Evolutionary conservation across 1,140 invertebrate species (phyloP).

Genomic region (Phortica variegata): DNA sequence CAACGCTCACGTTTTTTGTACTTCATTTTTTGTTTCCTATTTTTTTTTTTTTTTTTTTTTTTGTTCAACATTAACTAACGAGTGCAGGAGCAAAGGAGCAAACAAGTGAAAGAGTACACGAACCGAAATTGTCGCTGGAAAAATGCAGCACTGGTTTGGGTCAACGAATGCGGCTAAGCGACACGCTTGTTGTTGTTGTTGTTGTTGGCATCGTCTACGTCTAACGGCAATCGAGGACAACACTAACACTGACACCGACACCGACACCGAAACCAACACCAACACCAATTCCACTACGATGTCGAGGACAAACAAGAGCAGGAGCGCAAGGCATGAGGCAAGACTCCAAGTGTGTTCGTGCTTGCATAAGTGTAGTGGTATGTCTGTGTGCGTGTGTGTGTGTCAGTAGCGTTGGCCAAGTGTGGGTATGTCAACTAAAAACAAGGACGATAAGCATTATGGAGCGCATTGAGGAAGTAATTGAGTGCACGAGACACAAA

Average conservation of each 20-base stretch:
- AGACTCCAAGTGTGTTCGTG: too few relatives aligned
- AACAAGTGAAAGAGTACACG: slow-evolving; percentile 15
- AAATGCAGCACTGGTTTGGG: slow-evolving; percentile 47
- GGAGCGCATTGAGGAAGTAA: slow-evolving; percentile 54
- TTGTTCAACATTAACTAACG: background rate
- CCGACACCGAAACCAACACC: too few relatives aligned
- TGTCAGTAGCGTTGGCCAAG: slow-evolving; percentile 8
- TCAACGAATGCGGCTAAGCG: background rate
- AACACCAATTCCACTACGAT: too few relatives aligned
- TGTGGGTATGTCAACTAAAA: slow-evolving; percentile 53
- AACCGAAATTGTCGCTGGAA: slow-evolving; percentile 52
- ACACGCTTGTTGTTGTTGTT: background rate
- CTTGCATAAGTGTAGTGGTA: background rate
- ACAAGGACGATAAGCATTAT: slow-evolving; percentile 54
- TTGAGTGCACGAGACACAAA: slow-evolving; percentile 50
- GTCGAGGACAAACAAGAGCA: too few relatives aligned
- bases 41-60: background rate
- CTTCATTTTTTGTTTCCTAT: too few relatives aligned
- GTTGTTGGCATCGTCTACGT: background rate
- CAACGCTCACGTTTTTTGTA: too few relatives aligned
- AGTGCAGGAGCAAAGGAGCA: too few relatives aligned
- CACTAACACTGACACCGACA: too few relatives aligned
- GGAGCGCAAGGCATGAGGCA: too few relatives aligned
- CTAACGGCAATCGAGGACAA: too few relatives aligned
- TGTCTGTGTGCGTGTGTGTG: background rate